Conservation (phyloP, 2,888 invertebrate species). For the Drosophila greeni region DNA sequence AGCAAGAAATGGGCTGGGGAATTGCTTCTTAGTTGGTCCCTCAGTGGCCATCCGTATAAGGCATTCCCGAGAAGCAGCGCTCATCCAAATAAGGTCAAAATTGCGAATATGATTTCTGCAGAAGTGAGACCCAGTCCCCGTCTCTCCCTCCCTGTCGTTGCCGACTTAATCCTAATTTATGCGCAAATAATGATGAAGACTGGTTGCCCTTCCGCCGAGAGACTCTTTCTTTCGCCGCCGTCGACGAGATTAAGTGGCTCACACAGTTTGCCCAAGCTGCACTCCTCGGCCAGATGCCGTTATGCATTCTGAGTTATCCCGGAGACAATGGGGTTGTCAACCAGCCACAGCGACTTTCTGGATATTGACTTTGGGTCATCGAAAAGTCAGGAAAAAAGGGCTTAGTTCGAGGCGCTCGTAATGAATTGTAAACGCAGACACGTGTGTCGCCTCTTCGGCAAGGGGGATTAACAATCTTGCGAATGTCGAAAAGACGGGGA, state of each 20-base stretch:
- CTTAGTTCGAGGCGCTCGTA: slow-evolving; percentile 55
- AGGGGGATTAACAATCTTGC: slow-evolving; percentile 17
- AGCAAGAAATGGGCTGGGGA: slow-evolving; percentile 2
- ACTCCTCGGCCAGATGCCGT: slow-evolving; percentile 53
- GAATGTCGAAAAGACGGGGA: neutral
- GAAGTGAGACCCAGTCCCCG: slow-evolving; percentile 43
- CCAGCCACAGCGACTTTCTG: slow-evolving; percentile 37
- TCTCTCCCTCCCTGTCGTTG: neutral
- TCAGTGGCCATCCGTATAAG: slow-evolving; percentile 49
- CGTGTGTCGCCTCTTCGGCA: slow-evolving; percentile 48
- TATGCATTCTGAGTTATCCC: slow-evolving; percentile 55
- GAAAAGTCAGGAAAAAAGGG: slow-evolving; percentile 30
- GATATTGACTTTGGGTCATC: slow-evolving; percentile 62
- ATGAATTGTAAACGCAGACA: slow-evolving; percentile 71
- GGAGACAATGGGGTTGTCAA: slow-evolving; percentile 53
- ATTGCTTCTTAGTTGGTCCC: slow-evolving; percentile 39
- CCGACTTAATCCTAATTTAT: slow-evolving; percentile 71
- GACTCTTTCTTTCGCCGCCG: slow-evolving; percentile 31
- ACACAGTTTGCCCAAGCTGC: slow-evolving; percentile 55
- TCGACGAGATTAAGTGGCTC: slow-evolving; percentile 70
- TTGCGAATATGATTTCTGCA: slow-evolving; percentile 66
- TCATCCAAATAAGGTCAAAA: slow-evolving; percentile 67
- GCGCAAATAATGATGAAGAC: slow-evolving; percentile 73
- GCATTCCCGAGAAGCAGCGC: slow-evolving; percentile 41
- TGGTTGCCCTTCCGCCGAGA: slow-evolving; percentile 55